Evolutionary conservation across 1,140 invertebrate species (phyloP), one percentile per base, ranked within the genome.

Genomic region (Solenopsis fugax): DNA sequence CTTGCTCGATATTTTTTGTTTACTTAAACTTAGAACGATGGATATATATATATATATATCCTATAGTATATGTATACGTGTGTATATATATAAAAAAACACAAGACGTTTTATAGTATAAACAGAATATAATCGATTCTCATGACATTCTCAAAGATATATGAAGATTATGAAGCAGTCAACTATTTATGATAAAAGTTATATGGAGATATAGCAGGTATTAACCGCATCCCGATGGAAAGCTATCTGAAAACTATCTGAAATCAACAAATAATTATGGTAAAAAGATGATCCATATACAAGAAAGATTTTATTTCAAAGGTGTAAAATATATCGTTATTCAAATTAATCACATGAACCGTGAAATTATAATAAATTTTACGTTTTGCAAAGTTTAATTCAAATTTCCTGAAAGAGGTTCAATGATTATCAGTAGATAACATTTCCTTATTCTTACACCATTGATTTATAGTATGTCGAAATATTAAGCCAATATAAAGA

Each of bases 161-260:
- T 92, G 89, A 85, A 86, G 76, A 89, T 92, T 91, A 87, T 88
- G 89, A 93, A 91, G 89, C 92, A 89, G 87, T 90, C 92, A 93
- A 92, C 89, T 89, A 88, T 92, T 93, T 93, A 93, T 85, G 90
- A 87, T 90, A 90, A 93, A 92, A 87, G 93, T 91, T 93, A 92
- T 93, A 92, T 93, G 92, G 92, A 93, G 93, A 90, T 93, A 93
- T 89, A 87, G 94, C 93, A 94, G 93, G 90, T 91, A 94, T 93
- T 93, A 93, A 94, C 93, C 92, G 91, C 91, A 89, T 94, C 94
- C 94, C 92, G 93, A 92, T 93, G 94, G 93, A 94, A 95, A 95
- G 92, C 93, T 95, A 95, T 94, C 93, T 94, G 93, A 94, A 95
- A 95, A 95, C 94, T 94, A 94, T 95, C 94, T 94, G 94, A 95